Evolutionary conservation across 2,797 vertebrate genomes (phyloP).

Genomic region (Benthosema pterotum): DNA sequence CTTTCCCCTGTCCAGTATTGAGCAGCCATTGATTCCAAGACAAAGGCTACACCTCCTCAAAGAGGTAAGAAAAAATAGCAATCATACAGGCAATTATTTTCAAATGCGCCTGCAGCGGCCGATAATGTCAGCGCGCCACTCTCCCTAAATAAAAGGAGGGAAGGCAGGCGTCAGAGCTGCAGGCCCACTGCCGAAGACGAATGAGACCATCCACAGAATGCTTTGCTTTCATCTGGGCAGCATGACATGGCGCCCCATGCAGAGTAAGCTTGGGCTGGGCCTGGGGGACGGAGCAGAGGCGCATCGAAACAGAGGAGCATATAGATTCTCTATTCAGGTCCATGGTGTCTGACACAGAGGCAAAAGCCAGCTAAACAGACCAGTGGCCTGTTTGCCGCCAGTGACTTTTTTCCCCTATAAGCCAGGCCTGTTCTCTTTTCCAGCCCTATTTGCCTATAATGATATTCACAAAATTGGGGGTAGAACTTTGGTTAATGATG

Average conservation of each 20-base stretch:
- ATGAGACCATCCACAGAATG: constrained; percentile 71
- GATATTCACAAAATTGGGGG: too few relatives aligned
- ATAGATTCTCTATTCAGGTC: constrained; percentile 66
- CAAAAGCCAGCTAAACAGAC: constrained; percentile 61
- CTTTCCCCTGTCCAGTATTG: constrained; percentile 82
- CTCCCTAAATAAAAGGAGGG: constrained; percentile 76
- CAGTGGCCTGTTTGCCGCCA: constrained; percentile 67
- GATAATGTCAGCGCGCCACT: constrained; percentile 81
- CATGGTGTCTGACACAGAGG: constrained; percentile 53
- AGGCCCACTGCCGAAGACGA: constrained; percentile 72
- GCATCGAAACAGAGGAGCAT: constrained; percentile 56
- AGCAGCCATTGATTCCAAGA: constrained; percentile 82
- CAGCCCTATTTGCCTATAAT: too few relatives aligned
- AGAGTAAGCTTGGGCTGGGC: constrained; percentile 65
- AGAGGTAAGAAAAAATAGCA: constrained; percentile 82
- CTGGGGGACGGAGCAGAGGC: constrained; percentile 52
- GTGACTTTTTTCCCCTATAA: constrained; percentile 60
- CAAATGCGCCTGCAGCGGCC: constrained; percentile 81
- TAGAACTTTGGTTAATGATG: constrained; percentile 43
- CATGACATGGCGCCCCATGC: constrained; percentile 71
- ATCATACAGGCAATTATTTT: constrained; percentile 84
- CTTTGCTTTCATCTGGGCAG: constrained; percentile 75
- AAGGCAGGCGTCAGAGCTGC: constrained; percentile 71
- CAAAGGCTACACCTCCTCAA: constrained; percentile 83
- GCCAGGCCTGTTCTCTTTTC: too few relatives aligned